A percentile compares a stretch with the other conserved stretches of the same genome.
phyloP scores from a whole-genome alignment of 2,888 invertebrate genomes.

The Mythimna impura region DNA sequence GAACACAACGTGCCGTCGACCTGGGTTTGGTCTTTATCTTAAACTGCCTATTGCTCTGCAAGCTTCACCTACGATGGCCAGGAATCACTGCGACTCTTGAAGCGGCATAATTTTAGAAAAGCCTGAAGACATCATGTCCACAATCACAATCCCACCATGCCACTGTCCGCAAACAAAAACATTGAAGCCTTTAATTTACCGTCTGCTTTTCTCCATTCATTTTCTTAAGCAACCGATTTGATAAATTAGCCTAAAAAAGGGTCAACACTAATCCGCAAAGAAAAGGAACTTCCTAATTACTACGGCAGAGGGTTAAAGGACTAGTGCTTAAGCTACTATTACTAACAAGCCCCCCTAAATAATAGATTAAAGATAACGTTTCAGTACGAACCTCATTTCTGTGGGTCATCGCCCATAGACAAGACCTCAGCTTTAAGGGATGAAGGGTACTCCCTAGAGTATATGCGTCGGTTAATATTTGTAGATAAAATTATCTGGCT shows the following conservation, averaged over 20 bases:
- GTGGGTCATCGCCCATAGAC: constrained; percentile 54
- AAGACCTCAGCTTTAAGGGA: constrained; percentile 60
- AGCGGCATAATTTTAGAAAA: no score
- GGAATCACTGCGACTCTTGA: no score
- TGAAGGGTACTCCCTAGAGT: constrained; percentile 46
- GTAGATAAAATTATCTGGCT: constrained; percentile 49
- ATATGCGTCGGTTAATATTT: constrained; percentile 48
- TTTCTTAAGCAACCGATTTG: constrained; percentile 4
- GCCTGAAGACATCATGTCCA: no score
- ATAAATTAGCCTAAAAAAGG: constrained; percentile 30
- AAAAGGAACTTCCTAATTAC: constrained; percentile 42
- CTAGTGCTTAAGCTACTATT: constrained; percentile 30
- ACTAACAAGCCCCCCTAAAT: constrained; percentile 54
- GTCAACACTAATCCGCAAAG: constrained; percentile 7
- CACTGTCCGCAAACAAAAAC: no score
- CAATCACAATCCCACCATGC: no score
- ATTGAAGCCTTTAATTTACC: not conserved
- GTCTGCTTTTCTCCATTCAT: not conserved
- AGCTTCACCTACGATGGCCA: no score
- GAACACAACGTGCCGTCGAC: no score
- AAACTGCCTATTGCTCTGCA: no score
- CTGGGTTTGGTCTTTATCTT: no score
- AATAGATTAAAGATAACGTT: constrained; percentile 61
- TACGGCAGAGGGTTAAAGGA: constrained; percentile 32
- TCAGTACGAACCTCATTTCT: constrained; percentile 54